A percentile compares a stretch with the other conserved stretches of the same genome.
phyloP scores from a whole-genome alignment of 2,888 invertebrate genomes.

The Lepeophtheirus nordmannii region DNA sequence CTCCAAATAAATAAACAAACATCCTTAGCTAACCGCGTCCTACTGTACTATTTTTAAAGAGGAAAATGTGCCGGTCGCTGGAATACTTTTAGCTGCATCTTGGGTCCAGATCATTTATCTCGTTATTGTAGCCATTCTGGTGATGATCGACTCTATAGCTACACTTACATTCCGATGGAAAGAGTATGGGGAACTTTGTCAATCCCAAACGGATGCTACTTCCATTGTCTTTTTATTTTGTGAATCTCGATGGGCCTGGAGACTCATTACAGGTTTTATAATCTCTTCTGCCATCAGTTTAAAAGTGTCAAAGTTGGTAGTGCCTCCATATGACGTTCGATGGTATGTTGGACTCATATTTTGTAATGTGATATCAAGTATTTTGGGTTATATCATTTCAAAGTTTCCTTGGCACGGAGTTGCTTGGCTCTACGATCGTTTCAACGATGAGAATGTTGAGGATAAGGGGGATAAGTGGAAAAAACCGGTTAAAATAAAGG shows the following conservation, averaged over 20 bases:
- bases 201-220: slow-evolving; percentile 18
- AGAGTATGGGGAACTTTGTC: slow-evolving; percentile 21
- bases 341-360: slow-evolving; percentile 4
- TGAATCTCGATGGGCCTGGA: slow-evolving; percentile 11
- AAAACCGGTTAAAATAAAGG: background rate
- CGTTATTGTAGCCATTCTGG: background rate
- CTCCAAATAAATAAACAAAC: no score
- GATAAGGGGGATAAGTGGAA: slow-evolving; percentile 22
- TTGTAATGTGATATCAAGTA: background rate
- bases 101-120: slow-evolving; percentile 15
- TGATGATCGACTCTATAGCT: slow-evolving; percentile 16
- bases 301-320: slow-evolving; percentile 9
- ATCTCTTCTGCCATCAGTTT: slow-evolving; percentile 1
- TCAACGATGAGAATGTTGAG: background rate
- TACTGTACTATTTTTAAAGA: background rate
- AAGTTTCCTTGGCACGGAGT: slow-evolving; percentile 13
- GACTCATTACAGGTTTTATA: slow-evolving; percentile 5
- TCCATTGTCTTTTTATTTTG: slow-evolving; percentile 19
- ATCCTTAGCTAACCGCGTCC: background rate
- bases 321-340: background rate
- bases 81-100: background rate
- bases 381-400: slow-evolving; percentile 6
- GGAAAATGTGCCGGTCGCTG: background rate
- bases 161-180: slow-evolving; percentile 23
- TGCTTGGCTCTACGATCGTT: slow-evolving; percentile 19